phyloP scores from a whole-genome alignment of 2,113 vertebrate genomes.

The Puntigrus tetrazona region DNA sequence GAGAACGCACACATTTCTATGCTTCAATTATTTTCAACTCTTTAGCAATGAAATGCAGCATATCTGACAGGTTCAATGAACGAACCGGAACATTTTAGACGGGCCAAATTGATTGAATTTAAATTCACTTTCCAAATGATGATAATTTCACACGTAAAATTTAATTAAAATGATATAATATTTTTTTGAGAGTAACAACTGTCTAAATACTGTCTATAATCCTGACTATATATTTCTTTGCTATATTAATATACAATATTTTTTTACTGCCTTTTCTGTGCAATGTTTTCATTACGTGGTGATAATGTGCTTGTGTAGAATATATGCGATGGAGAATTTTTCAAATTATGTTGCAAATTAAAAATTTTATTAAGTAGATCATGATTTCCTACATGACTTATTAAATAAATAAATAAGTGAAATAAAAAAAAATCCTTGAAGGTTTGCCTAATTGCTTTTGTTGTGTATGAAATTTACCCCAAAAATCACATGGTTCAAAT shows the following conservation, averaged over 20 bases:
- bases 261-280: too few species aligned
- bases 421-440: too few species aligned
- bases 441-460: background rate
- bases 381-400: background rate
- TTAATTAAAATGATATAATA: background rate
- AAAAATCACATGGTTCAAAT: background rate
- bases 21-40: background rate
- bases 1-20: background rate
- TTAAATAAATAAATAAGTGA: too few species aligned
- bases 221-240: too few species aligned
- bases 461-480: background rate
- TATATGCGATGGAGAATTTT: too few species aligned
- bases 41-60: background rate
- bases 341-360: too few species aligned
- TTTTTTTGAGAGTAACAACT: too few species aligned
- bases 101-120: background rate
- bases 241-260: too few species aligned
- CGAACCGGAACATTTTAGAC: background rate
- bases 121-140: background rate
- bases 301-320: too few species aligned
- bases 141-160: background rate
- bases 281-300: too few species aligned
- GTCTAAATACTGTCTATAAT: too few species aligned
- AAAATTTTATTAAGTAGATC: too few species aligned
- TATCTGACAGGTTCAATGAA: background rate